Evolutionary conservation across 1,140 invertebrate species (phyloP).

Genomic region (Zaprionus lachaisei): DNA sequence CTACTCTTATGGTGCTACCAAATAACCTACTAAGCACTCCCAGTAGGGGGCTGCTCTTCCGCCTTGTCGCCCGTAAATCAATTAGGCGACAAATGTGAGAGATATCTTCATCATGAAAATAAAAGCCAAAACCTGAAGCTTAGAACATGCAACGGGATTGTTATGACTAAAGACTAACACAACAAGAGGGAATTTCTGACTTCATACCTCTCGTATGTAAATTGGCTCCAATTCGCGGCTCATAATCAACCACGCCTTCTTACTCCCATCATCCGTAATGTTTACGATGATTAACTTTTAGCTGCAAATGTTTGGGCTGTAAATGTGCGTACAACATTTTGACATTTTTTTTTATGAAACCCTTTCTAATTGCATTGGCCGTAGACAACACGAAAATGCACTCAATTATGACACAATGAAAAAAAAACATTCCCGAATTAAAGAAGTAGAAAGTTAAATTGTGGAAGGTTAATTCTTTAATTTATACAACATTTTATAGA

Average conservation of each 20-base stretch:
- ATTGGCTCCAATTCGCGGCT: slow-evolving; percentile 17
- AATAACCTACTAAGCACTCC: slow-evolving; percentile 33
- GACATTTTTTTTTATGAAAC: neutral
- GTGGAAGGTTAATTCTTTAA: neutral
- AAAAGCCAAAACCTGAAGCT: slow-evolving; percentile 51
- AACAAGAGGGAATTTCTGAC: slow-evolving; percentile 16
- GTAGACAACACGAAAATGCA: slow-evolving; percentile 64
- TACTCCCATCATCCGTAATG: slow-evolving; percentile 28
- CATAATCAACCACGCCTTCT: neutral
- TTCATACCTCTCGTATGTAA: slow-evolving; percentile 37
- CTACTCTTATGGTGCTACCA: neutral
- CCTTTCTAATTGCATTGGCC: slow-evolving; percentile 57
- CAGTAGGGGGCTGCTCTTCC: slow-evolving; percentile 8
- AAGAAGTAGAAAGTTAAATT: neutral
- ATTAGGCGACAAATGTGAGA: slow-evolving; percentile 61
- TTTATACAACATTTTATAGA: neutral
- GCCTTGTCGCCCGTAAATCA: slow-evolving; percentile 10
- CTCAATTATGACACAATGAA: slow-evolving; percentile 43
- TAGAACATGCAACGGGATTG: slow-evolving; percentile 29
- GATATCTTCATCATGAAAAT: slow-evolving; percentile 48
- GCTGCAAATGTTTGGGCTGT: slow-evolving; percentile 39
- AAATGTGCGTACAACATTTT: slow-evolving; percentile 16
- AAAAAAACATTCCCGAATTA: neutral
- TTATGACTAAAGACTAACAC: slow-evolving; percentile 48
- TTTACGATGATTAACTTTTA: slow-evolving; percentile 69